Evolutionary conservation across 2,888 invertebrate genomes (phyloP).

Genomic region (Oscheius sp.): DNA sequence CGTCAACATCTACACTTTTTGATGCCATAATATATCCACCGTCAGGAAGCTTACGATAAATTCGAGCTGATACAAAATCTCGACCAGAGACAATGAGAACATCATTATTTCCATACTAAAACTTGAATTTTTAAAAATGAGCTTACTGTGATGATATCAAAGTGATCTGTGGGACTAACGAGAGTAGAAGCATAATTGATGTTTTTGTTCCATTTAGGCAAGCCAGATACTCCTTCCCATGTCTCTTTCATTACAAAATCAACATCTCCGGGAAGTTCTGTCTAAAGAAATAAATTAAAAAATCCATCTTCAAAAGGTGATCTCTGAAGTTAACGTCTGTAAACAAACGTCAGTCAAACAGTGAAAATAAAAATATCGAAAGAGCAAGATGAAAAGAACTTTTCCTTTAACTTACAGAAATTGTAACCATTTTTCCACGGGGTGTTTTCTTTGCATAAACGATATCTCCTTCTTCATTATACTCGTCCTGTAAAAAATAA

Average conservation of each 20-base stretch:
- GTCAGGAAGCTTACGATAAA: slow-evolving; percentile 43
- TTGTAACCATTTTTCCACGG: slow-evolving; percentile 48
- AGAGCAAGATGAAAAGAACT: background rate
- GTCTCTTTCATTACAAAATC: slow-evolving; percentile 50
- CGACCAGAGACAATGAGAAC: slow-evolving; percentile 58
- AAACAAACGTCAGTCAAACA: background rate
- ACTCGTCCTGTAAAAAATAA: slow-evolving; percentile 31
- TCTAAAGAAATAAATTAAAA: slow-evolving; percentile 19
- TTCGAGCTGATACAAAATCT: slow-evolving; percentile 57
- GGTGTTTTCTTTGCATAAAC: slow-evolving; percentile 48
- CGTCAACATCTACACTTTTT: slow-evolving; percentile 47
- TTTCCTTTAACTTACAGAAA: slow-evolving; percentile 33
- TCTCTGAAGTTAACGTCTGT: background rate
- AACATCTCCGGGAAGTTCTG: slow-evolving; percentile 35
- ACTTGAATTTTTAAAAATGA: background rate
- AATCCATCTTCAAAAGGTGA: background rate
- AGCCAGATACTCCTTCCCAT: slow-evolving; percentile 45
- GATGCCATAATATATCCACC: slow-evolving; percentile 52
- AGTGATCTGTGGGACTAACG: slow-evolving; percentile 54
- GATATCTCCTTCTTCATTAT: slow-evolving; percentile 45
- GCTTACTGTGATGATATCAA: slow-evolving; percentile 59
- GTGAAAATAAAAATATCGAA: background rate
- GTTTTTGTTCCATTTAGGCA: slow-evolving; percentile 63
- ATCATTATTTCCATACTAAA: slow-evolving; percentile 63
- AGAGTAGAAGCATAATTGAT: slow-evolving; percentile 58